These are phyloP conservation scores for Myoxocephalus aenaeus DNA, from an alignment of 2,797 vertebrate species.

Conservation along the genomic window DNA sequence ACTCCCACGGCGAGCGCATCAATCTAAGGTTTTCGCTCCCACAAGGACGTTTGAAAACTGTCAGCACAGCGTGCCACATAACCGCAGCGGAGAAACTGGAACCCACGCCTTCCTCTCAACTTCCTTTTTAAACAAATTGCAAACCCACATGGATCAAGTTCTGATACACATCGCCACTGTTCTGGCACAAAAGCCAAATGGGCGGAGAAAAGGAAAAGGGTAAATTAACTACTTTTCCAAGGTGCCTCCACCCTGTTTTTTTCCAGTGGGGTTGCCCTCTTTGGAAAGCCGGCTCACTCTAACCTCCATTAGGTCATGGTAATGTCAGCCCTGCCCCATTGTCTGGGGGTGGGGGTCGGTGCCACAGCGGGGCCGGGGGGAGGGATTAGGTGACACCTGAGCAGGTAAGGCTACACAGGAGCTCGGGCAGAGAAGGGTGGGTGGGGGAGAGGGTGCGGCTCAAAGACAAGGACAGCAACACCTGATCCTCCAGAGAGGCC, in stretches of 20 bases:
- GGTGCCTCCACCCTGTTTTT: slow-evolving; percentile 50
- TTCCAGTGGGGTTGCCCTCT: slow-evolving; percentile 60
- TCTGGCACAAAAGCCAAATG: slow-evolving; percentile 69
- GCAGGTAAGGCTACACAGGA: slow-evolving; percentile 81
- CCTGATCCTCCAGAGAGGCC: slow-evolving; percentile 67
- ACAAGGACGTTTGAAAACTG: slow-evolving; percentile 39
- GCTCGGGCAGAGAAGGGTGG: slow-evolving; percentile 40
- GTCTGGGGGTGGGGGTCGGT: slow-evolving; percentile 77
- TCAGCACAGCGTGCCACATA: slow-evolving; percentile 38
- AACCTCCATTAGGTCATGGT: slow-evolving; percentile 78
- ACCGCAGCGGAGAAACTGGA: slow-evolving; percentile 59
- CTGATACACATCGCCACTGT: slow-evolving; percentile 65
- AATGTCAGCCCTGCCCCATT: slow-evolving; percentile 81
- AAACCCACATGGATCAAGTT: slow-evolving; percentile 70
- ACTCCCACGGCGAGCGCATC: slow-evolving; percentile 28
- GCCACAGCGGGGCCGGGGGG: slow-evolving; percentile 71
- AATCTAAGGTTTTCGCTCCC: slow-evolving; percentile 34
- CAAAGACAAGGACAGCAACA: slow-evolving; percentile 69
- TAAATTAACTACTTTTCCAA: slow-evolving; percentile 67
- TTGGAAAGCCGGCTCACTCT: slow-evolving; percentile 61
- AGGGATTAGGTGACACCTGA: slow-evolving; percentile 83
- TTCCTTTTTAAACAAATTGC: slow-evolving; percentile 69
- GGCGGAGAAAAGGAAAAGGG: slow-evolving; percentile 53
- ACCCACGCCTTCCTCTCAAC: slow-evolving; percentile 45
- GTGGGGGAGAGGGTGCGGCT: slow-evolving; percentile 69